Evolutionary conservation across 2,113 vertebrate species (phyloP), one percentile per base, ranked within the genome.

Genomic region (Percopsis transmontana): DNA sequence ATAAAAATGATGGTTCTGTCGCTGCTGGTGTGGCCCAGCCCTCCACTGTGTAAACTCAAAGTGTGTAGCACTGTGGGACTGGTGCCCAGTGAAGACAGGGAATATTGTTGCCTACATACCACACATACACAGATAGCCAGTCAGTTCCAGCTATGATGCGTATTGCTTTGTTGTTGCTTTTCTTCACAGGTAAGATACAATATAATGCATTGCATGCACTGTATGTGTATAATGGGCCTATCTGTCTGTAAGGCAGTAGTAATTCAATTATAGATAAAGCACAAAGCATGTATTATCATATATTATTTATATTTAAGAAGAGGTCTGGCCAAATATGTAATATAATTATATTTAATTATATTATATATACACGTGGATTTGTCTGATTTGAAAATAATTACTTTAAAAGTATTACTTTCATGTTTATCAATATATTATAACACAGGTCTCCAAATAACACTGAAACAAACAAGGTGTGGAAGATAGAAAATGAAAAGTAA

Each of bases 171-270:
- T 11, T 85, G 57, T 64, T 87, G 27, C 4, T 86, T 38, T 3
- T 86, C 62, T 51, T 83, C 16, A 64, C 74, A 77, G 89, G 89
- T 89, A 67, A 84, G 84, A 61, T 44, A 56, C 57, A 54, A 40
- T 64, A 56, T 62, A 54, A 40, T 64, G 6, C 51, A 2, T 51
- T 18, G 4, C 51, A 5, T 21, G 23, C 55, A 0, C 58, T 20
- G 19, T n/a, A 61, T 12, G 9, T 15, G 27, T 38, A 15, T 7
- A 27, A 13, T 12, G 13, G n/a, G 24, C 33, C 6, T 47, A n/a
- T 3, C 4, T 47, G n/a, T 67, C 2, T 10, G 16, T 20, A 51
- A 1, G 13, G 33, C 62, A 24, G 2, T 7, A 19, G 50, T 52
- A n/a, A 47, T 15, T 16, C 1, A 7, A 47, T 15, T n/a, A 45